phyloP scores from a whole-genome alignment of 2,113 vertebrate species.

The Probosciger aterrimus region DNA sequence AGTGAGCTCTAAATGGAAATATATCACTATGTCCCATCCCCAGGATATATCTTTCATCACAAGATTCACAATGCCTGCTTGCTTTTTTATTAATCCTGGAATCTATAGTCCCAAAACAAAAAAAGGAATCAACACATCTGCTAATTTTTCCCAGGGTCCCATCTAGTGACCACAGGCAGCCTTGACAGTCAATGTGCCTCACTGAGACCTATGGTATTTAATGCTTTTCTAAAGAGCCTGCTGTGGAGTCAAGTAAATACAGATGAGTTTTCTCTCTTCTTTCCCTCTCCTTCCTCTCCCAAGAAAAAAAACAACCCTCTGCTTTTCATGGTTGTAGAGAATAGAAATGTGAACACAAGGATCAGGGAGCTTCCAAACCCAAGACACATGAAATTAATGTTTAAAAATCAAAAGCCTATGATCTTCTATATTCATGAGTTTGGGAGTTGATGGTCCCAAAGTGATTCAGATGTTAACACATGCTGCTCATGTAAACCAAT shows the following conservation, averaged over 20 bases:
- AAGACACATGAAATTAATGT: background rate
- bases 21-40: background rate
- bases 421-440: background rate
- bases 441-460: background rate
- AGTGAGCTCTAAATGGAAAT: background rate
- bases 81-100: background rate
- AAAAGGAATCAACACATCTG: background rate
- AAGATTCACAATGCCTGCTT: background rate
- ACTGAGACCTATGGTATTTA: background rate
- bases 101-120: background rate
- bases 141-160: background rate
- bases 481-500: background rate
- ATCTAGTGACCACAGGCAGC: background rate
- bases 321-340: background rate
- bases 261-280: background rate
- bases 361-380: background rate
- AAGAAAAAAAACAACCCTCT: background rate
- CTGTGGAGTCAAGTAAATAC: background rate
- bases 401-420: background rate
- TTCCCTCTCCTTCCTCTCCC: accelerated
- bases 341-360: background rate
- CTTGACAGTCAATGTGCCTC: background rate
- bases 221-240: background rate
- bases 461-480: background rate
- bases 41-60: background rate